Evolutionary conservation across 2,113 vertebrate species (phyloP).

Genomic region (Dissostichus mawsoni): DNA sequence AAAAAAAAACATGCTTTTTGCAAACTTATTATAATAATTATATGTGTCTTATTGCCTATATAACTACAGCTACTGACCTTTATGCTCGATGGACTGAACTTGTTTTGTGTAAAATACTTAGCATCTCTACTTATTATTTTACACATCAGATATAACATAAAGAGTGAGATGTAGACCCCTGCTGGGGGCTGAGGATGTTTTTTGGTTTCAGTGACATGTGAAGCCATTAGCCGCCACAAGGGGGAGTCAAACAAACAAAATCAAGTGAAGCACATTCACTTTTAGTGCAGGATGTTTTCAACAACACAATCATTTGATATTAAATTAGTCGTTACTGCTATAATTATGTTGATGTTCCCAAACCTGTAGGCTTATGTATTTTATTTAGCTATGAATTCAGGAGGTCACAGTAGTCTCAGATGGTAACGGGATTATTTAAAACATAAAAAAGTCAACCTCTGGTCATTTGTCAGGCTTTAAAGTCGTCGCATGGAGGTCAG

Average conservation of each 20-base stretch:
- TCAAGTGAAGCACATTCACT: not conserved
- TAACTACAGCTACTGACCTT: not conserved
- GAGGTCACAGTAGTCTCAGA: not conserved
- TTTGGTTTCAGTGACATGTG: constrained; percentile 5
- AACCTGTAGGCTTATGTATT: not conserved
- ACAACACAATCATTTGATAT: constrained; percentile 19
- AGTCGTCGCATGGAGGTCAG: constrained; percentile 47
- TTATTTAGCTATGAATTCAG: not conserved
- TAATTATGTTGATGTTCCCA: not conserved
- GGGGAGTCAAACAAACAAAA: constrained; percentile 35
- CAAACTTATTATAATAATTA: no score
- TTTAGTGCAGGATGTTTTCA: not conserved
- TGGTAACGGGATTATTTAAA: not conserved
- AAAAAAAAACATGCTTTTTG: no score
- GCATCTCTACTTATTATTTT: not conserved
- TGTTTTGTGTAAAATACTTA: not conserved
- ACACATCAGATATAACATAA: not conserved
- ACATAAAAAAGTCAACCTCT: not conserved
- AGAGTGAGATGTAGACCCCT: not conserved
- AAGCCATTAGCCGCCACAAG: constrained; percentile 26
- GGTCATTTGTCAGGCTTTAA: not conserved
- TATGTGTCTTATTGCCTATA: no score
- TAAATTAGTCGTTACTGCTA: not conserved
- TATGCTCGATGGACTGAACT: not conserved
- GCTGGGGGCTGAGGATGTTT: not conserved